Percentiles rank a stretch among this genome's conserved stretches.
phyloP scores from a whole-genome alignment of 2,113 vertebrate species.

The Melanerpes formicivorus region DNA sequence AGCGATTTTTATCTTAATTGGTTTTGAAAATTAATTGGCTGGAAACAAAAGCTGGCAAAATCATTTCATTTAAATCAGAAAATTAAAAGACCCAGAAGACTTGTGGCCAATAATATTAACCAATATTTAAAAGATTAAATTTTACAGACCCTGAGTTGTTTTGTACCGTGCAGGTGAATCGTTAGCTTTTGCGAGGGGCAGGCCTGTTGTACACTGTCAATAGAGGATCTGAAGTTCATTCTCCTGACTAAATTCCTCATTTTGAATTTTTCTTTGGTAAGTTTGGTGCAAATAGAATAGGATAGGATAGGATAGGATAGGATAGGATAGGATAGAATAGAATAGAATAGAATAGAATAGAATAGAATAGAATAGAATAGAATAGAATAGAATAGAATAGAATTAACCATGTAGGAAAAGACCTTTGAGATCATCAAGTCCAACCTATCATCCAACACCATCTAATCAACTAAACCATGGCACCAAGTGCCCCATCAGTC shows the following conservation, averaged over 20 bases:
- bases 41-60: constrained; percentile 70
- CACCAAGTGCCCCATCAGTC: no score
- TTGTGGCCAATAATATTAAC: constrained; percentile 59
- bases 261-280: background rate
- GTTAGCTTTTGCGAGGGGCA: constrained; percentile 41
- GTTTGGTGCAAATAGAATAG: background rate
- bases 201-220: background rate
- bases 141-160: constrained; percentile 48
- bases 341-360: no score
- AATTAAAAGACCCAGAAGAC: constrained; percentile 61
- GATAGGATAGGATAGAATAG: no score
- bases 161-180: constrained; percentile 49
- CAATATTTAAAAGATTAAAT: constrained; percentile 65
- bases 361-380: no score
- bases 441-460: no score
- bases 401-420: no score
- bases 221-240: background rate
- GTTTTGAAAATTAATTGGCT: constrained; percentile 76
- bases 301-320: no score
- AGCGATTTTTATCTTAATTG: constrained; percentile 79
- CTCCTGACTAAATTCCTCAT: constrained; percentile 1
- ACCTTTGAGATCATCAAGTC: no score
- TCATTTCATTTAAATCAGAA: constrained; percentile 65
- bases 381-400: no score
- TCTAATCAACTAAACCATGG: no score